Evolutionary conservation across 2,113 vertebrate species (phyloP).

Genomic region (Steatornis caripensis): DNA sequence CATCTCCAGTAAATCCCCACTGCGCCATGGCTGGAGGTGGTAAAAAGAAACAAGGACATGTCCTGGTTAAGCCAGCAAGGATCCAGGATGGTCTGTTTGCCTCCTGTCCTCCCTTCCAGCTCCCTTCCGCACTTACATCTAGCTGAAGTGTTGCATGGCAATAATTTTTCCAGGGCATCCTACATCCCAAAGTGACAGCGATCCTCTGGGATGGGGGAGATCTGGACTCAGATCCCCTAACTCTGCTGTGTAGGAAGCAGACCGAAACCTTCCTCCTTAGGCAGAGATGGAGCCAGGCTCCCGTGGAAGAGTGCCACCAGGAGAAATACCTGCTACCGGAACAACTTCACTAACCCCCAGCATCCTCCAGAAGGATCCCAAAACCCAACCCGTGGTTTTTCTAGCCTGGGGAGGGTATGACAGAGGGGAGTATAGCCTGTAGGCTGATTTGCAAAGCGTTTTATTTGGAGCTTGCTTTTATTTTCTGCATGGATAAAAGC

Average conservation of each 20-base stretch:
- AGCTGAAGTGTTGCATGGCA: not conserved
- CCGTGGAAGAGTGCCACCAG: not conserved
- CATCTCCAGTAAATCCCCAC: not conserved
- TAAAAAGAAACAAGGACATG: accelerated
- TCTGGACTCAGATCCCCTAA: accelerated
- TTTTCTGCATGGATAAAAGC: not conserved
- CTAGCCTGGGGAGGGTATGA: accelerated
- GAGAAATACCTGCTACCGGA: not conserved
- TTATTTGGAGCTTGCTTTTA: not conserved
- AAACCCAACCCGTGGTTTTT: not conserved
- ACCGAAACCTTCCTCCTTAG: not conserved
- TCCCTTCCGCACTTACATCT: not conserved
- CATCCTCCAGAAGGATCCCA: not conserved
- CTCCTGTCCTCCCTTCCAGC: not conserved
- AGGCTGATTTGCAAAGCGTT: not conserved
- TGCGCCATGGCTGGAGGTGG: not conserved
- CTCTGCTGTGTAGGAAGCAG: accelerated
- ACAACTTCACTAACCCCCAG: not conserved
- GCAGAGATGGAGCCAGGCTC: not conserved
- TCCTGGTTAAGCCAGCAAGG: not conserved
- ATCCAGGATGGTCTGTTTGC: not conserved
- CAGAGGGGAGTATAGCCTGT: not conserved
- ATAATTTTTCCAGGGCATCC: not conserved
- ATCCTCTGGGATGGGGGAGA: not conserved
- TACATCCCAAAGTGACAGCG: not conserved